Percentiles rank a stretch among this genome's conserved stretches.
These are phyloP conservation scores for Volucella bombylans DNA, from an alignment of 2,888 invertebrate species.

Conservation along the genomic window DNA sequence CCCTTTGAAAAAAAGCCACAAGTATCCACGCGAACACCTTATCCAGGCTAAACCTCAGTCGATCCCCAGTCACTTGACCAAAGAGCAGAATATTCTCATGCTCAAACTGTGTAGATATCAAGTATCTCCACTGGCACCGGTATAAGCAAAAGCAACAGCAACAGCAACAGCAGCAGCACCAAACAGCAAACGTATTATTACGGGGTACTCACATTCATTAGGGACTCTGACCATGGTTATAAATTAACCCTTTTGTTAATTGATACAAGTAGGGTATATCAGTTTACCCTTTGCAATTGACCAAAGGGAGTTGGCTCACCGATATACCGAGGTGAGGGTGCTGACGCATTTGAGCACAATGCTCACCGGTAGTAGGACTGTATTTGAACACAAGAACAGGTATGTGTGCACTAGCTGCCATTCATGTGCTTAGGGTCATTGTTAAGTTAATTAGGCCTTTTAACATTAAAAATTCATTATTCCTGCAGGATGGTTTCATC, in stretches of 20 bases:
- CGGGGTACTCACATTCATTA: conserved; percentile 70
- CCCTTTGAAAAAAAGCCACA: conserved; percentile 46
- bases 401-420: conserved; percentile 51
- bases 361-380: conserved; percentile 11
- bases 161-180: conserved; percentile 16
- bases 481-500: conserved; percentile 60
- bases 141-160: background rate
- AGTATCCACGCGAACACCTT: conserved; percentile 63
- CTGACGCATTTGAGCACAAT: conserved; percentile 65
- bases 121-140: conserved; percentile 14
- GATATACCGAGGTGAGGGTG: conserved; percentile 49
- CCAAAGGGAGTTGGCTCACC: conserved; percentile 39
- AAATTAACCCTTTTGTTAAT: conserved; percentile 83
- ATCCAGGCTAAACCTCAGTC: conserved; percentile 41
- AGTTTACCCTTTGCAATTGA: conserved; percentile 74
- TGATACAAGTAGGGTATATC: conserved; percentile 81
- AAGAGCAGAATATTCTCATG: conserved; percentile 33
- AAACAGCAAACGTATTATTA: conserved; percentile 61
- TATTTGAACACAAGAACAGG: conserved; percentile 2
- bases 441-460: conserved; percentile 77
- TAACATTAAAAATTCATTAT: conserved; percentile 76
- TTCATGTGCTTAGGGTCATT: conserved; percentile 73
- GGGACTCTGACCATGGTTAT: conserved; percentile 78
- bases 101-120: conserved; percentile 25
- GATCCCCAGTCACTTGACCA: conserved; percentile 64